A percentile compares a stretch with the other conserved stretches of the same genome.
Evolutionary conservation across 2,797 vertebrate genomes (phyloP).

Genomic region (Urophycis tenuis): DNA sequence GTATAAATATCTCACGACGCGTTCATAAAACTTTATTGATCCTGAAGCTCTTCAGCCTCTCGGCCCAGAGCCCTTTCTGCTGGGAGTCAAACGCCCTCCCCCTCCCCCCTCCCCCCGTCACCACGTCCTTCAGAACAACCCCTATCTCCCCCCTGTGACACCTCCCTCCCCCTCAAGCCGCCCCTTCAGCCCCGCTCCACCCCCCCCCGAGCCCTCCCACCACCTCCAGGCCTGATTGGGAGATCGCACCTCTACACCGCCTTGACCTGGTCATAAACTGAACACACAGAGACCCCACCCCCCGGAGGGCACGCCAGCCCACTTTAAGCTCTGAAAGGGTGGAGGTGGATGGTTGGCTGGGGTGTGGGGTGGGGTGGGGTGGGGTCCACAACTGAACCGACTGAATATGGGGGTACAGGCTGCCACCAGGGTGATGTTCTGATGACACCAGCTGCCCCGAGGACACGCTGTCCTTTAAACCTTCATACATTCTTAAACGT

Average conservation of each 20-base stretch:
- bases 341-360: not conserved
- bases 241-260: slow-evolving; percentile 53
- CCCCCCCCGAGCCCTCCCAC: too few relatives aligned
- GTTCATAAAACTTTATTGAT: not conserved
- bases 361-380: not conserved
- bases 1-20: not conserved
- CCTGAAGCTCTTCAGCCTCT: not conserved
- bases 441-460: not conserved
- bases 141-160: not conserved
- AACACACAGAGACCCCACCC: slow-evolving; percentile 50
- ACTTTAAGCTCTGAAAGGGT: not conserved
- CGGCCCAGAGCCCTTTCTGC: not conserved
- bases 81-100: not conserved
- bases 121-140: not conserved
- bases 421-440: slow-evolving; percentile 36
- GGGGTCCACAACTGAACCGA: not conserved
- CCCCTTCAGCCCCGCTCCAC: not conserved
- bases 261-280: slow-evolving; percentile 64
- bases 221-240: slow-evolving; percentile 1
- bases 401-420: not conserved
- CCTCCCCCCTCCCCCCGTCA: not conserved
- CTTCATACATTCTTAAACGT: not conserved
- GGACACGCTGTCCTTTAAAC: not conserved
- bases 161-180: not conserved
- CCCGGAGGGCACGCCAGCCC: slow-evolving; percentile 29